phyloP scores from a whole-genome alignment of 2,888 invertebrate species.

The Orthonychiurus folsomi region DNA sequence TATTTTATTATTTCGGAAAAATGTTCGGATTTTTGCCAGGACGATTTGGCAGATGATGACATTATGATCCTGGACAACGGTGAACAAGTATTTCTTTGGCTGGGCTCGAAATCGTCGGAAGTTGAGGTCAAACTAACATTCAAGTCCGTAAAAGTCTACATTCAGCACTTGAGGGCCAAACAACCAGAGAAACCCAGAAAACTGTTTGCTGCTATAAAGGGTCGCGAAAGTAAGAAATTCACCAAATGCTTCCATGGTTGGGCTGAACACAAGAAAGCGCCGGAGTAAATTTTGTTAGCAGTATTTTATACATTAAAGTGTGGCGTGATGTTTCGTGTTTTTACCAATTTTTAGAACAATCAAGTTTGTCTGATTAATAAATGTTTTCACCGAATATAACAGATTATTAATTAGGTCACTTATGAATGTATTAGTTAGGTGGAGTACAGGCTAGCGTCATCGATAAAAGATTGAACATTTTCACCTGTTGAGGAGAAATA shows the following conservation, averaged over 20 bases:
- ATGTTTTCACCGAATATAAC: too few relatives aligned
- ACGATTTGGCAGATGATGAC: conserved; percentile 97
- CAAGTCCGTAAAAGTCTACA: conserved; percentile 97
- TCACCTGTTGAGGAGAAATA: not conserved
- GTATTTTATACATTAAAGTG: too few relatives aligned
- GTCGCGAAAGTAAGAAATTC: conserved; percentile 89
- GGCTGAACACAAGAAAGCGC: conserved; percentile 76
- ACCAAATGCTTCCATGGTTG: conserved; percentile 99
- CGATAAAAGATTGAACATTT: not conserved
- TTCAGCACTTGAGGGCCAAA: conserved; percentile 91
- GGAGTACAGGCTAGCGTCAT: not conserved
- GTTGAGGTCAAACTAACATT: conserved; percentile 98
- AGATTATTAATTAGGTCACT: too few relatives aligned
- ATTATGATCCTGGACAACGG: conserved; percentile 99
- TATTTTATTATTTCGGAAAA: conserved; percentile 99
- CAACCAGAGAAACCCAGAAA: conserved; percentile 85
- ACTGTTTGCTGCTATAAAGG: conserved; percentile 86
- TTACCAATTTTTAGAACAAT: too few relatives aligned
- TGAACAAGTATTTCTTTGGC: conserved; percentile 94
- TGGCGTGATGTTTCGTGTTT: too few relatives aligned
- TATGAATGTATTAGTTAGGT: too few relatives aligned
- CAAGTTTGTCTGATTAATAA: too few relatives aligned
- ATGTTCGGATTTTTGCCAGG: conserved; percentile 97
- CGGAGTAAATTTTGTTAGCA: too few relatives aligned
- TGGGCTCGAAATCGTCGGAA: conserved; percentile 92